These are phyloP conservation scores for Sminthurinus aureus DNA, from an alignment of 2,888 invertebrate genomes.

Conservation along the genomic window DNA sequence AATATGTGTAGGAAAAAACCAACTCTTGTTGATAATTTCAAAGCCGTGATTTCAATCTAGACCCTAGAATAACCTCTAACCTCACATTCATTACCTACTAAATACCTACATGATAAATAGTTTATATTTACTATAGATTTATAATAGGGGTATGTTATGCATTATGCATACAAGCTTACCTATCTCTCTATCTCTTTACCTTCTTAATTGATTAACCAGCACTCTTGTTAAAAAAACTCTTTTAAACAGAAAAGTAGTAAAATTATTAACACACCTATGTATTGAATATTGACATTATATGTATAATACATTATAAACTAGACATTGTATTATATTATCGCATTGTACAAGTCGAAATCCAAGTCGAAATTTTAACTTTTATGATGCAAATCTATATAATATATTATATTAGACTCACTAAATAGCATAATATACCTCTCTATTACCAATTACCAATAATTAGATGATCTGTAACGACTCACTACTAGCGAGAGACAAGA, in stretches of 20 bases:
- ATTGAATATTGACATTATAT: neutral
- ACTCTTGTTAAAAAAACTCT: too few relatives aligned
- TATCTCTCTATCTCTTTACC: neutral
- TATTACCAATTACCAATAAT: too few relatives aligned
- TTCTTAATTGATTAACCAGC: too few relatives aligned
- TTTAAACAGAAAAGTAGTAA: neutral
- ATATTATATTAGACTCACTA: neutral
- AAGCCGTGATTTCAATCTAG: conserved; percentile 33
- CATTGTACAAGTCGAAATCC: conserved; percentile 39
- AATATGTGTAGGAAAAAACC: neutral
- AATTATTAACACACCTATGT: neutral
- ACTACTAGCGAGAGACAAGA: too few relatives aligned
- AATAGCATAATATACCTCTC: neutral
- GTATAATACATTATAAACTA: conserved; percentile 15
- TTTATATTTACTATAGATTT: too few relatives aligned
- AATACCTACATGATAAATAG: too few relatives aligned
- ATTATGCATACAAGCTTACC: neutral
- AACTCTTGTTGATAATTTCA: conserved; percentile 22
- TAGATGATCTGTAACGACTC: neutral
- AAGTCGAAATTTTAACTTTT: conserved; percentile 5
- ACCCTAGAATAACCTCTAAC: neutral
- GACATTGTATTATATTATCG: conserved; percentile 15
- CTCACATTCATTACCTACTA: conserved; percentile 6
- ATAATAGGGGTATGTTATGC: neutral
- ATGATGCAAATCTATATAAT: neutral